Conservation (phyloP, 2,113 vertebrate species). For the Channa maculata region DNA sequence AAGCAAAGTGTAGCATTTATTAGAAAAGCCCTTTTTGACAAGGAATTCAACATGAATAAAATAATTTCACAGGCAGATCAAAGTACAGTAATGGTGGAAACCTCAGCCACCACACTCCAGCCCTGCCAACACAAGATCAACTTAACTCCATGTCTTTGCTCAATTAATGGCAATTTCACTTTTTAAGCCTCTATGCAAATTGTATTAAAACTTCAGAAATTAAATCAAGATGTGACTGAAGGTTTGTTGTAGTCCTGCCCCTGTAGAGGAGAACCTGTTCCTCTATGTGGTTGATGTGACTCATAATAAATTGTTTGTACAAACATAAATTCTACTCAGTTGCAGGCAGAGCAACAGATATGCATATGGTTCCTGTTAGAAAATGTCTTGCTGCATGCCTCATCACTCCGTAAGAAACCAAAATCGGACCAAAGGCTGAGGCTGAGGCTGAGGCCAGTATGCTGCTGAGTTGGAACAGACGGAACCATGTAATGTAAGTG, state of each 20-base stretch:
- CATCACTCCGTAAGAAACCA: slow-evolving; percentile 63
- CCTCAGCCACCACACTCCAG: not conserved
- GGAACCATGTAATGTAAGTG: slow-evolving; percentile 58
- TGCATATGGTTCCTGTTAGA: slow-evolving; percentile 74
- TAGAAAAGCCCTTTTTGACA: not conserved
- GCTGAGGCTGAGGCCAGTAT: slow-evolving; percentile 33
- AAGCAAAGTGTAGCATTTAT: not conserved
- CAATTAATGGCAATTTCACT: not conserved
- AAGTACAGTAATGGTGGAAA: slow-evolving; percentile 2
- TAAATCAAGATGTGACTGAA: not conserved
- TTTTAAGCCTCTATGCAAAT: not conserved
- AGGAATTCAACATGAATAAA: slow-evolving; percentile 18
- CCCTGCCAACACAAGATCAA: not conserved
- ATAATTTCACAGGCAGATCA: slow-evolving; percentile 8
- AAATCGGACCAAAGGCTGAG: slow-evolving; percentile 46
- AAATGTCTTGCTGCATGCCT: slow-evolving; percentile 57
- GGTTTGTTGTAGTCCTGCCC: not conserved
- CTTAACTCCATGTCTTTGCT: not conserved
- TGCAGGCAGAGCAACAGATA: slow-evolving; percentile 39
- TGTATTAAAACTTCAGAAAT: not conserved
- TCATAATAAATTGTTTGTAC: slow-evolving; percentile 50
- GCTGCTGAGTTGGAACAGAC: slow-evolving; percentile 42
- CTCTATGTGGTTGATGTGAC: slow-evolving; percentile 32
- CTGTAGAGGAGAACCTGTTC: slow-evolving; percentile 2
- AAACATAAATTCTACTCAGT: slow-evolving; percentile 42